A percentile compares a stretch with the other conserved stretches of the same genome.
Conservation (phyloP, 2,113 vertebrate genomes). For the Platysternon megacephalum region DNA sequence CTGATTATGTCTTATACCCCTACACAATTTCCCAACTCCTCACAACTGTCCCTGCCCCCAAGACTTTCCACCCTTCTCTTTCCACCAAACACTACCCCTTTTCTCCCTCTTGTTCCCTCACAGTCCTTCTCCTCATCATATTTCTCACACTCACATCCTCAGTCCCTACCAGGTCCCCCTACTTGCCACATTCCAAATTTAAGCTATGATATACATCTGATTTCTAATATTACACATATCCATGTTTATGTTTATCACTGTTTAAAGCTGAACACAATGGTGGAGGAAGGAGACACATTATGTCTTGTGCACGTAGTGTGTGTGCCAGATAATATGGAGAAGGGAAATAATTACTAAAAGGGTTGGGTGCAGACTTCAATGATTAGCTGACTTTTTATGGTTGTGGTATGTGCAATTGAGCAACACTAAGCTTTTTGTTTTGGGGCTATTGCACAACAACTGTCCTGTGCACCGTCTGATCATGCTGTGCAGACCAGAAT, state of each 20-base stretch:
- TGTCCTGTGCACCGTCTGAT: not conserved
- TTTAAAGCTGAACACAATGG: not conserved
- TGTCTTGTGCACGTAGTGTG: not conserved
- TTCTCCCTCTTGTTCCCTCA: not conserved
- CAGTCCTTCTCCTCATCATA: not conserved
- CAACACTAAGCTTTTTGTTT: not conserved
- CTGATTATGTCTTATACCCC: too few species aligned
- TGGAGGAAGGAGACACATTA: not conserved
- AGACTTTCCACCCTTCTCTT: not conserved
- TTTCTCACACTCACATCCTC: not conserved
- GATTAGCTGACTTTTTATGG: too few species aligned
- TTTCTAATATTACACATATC: not conserved
- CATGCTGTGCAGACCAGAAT: not conserved
- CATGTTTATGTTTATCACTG: not conserved
- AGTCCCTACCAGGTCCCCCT: not conserved
- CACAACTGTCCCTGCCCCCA: too few species aligned
- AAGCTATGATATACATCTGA: not conserved
- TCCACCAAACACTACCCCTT: not conserved
- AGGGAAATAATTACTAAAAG: not conserved
- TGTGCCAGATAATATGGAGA: not conserved
- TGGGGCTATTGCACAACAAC: not conserved
- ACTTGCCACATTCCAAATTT: not conserved
- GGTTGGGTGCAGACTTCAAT: too few species aligned
- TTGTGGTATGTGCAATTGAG: too few species aligned
- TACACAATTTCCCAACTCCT: too few species aligned